phyloP scores from a whole-genome alignment of 2,797 vertebrate species.

The Steatocranus sp. region DNA sequence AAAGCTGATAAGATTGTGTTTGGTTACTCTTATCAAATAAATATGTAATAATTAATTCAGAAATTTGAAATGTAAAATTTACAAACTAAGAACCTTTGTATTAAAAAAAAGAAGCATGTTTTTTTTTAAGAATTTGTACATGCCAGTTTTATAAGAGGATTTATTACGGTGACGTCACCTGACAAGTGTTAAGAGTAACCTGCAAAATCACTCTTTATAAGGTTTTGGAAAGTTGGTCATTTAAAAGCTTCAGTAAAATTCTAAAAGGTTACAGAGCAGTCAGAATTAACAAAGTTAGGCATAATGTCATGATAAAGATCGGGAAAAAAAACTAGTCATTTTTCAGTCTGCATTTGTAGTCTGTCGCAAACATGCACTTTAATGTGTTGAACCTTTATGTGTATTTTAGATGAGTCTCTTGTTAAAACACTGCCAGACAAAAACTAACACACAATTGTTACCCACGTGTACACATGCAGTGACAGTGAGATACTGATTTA shows the following conservation, averaged over 20 bases:
- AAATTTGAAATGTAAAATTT: background rate
- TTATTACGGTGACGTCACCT: background rate
- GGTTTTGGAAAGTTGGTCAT: background rate
- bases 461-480: constrained; percentile 12
- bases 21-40: background rate
- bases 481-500: constrained; percentile 8
- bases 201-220: background rate
- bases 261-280: background rate
- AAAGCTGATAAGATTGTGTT: background rate
- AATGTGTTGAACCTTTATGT: background rate
- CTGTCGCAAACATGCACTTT: background rate
- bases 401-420: background rate
- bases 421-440: background rate
- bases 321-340: background rate
- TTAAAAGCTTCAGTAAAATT: background rate
- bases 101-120: background rate
- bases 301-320: background rate
- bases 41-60: background rate
- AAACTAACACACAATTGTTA: background rate
- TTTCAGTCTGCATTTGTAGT: background rate
- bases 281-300: background rate
- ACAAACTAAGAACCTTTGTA: background rate
- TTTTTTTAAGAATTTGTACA: background rate
- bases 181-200: background rate
- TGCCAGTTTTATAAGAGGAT: background rate